phyloP scores from a whole-genome alignment of 1,140 invertebrate genomes.

The Drosophila micromelanica region DNA sequence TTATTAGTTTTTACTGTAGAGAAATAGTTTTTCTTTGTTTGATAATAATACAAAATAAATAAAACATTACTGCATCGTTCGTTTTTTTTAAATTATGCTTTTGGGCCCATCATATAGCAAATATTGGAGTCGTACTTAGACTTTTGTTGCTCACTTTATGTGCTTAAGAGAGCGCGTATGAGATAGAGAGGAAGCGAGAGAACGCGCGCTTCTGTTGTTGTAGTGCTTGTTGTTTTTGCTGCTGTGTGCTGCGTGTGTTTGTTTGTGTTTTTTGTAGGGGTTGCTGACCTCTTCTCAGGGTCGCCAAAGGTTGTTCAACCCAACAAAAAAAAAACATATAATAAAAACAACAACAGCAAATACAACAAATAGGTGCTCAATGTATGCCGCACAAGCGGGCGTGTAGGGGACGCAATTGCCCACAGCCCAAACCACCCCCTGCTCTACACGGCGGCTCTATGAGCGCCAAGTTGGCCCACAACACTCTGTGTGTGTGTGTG shows the following conservation, averaged over 20 bases:
- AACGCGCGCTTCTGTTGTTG: constrained; percentile 17
- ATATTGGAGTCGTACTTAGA: too few relatives aligned
- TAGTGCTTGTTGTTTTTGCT: constrained; percentile 7
- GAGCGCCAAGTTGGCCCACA: constrained; percentile 8
- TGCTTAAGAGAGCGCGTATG: constrained; percentile 3
- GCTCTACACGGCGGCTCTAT: constrained; percentile 8
- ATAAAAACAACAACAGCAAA: constrained; percentile 5
- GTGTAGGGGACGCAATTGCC: constrained; percentile 6
- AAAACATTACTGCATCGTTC: too few relatives aligned
- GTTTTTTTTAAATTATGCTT: too few relatives aligned
- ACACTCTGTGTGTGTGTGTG: constrained; percentile 11
- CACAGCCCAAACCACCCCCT: constrained; percentile 11
- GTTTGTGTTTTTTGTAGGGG: constrained; percentile 65
- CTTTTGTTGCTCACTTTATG: too few relatives aligned
- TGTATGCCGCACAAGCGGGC: constrained; percentile 38
- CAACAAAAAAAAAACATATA: constrained; percentile 11
- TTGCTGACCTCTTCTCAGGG: constrained; percentile 84
- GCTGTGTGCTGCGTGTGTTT: constrained; percentile 27
- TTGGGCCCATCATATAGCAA: too few relatives aligned
- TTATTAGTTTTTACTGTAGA: too few relatives aligned
- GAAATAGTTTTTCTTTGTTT: too few relatives aligned
- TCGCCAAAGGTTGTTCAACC: constrained; percentile 83
- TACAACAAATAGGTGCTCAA: constrained; percentile 26
- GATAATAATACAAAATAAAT: too few relatives aligned
- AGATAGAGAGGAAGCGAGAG: constrained; percentile 10